Evolutionary conservation across 2,113 vertebrate species (phyloP), one percentile per base, ranked within the genome.

Genomic region (Cottus gobio): DNA sequence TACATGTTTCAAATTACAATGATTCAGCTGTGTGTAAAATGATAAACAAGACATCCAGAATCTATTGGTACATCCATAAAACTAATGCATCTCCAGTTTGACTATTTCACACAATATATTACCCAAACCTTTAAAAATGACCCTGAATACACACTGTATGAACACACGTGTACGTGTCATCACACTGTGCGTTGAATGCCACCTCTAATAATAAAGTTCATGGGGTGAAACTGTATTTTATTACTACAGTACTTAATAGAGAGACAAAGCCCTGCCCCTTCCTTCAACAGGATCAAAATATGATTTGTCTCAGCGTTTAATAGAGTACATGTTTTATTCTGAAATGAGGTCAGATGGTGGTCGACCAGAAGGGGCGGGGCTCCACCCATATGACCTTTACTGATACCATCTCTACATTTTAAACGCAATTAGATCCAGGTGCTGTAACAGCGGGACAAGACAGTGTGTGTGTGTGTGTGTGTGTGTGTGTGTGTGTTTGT

Each of bases 391-490:
- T 54, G 68, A 30, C 72, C 52, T n/a, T 68, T 2, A 16, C 36
- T 64, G 67, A 74, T 61, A 37, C n/a, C 36, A 46, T 73, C 44
- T 44, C 18, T 50, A 70, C 22, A 52, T 77, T 76, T 50, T 30
- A 39, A 63, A 62, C 36, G 54, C 36, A 42, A 37, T 72, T 66
- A 48, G 12, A 58, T 18, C 28, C 24, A 79, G 34, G 31, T 54
- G 60, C 18, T 56, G 24, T 30, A 56, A 83, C 52, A 72, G 26
- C 28, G 15, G 42, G 44, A 52, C 18, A 52, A 20, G 31, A 26
- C 28, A 20, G 24, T 48, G 54, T 42, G 75, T 61, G 73, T 52
- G 24, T 48, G 54, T 42, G 75, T 61, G 73, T 77, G 61, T 76
- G 71, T 66, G 64, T 66, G 56, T 69, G 78, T 18, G 30, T 57